phyloP scores from a whole-genome alignment of 1,140 invertebrate species.

The Lethrus apterus region DNA sequence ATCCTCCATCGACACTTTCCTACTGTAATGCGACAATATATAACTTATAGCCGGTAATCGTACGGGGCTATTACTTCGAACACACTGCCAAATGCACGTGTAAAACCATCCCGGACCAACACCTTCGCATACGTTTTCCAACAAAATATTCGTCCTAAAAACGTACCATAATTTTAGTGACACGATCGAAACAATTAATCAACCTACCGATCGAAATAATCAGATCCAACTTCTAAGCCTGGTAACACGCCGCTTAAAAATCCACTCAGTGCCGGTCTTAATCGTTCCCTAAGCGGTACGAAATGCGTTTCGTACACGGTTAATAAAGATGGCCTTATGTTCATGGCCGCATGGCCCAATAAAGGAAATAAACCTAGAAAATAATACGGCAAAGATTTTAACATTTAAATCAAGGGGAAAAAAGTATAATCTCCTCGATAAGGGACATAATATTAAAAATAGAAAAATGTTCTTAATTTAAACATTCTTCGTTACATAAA shows the following conservation, averaged over 20 bases:
- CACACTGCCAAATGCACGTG: constrained; percentile 82
- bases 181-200: neutral
- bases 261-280: constrained; percentile 80
- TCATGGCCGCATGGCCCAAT: constrained; percentile 84
- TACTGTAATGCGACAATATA: constrained; percentile 76
- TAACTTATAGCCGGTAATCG: constrained; percentile 78
- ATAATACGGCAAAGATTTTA: constrained; percentile 20
- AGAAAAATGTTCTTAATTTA: too few relatives aligned
- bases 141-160: constrained; percentile 62
- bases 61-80: constrained; percentile 75
- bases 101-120: constrained; percentile 77
- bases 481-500: too few relatives aligned
- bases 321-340: constrained; percentile 74
- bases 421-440: constrained; percentile 12
- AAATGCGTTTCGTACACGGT: constrained; percentile 91
- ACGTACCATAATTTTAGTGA: neutral
- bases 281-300: constrained; percentile 70
- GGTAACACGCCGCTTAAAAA: constrained; percentile 78
- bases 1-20: constrained; percentile 73
- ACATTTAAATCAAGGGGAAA: neutral
- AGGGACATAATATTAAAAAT: too few relatives aligned
- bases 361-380: constrained; percentile 78
- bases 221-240: constrained; percentile 85
- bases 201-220: constrained; percentile 72
- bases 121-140: constrained; percentile 75